Evolutionary conservation across 2,113 vertebrate species (phyloP).

Genomic region (Heterotilapia buettikoferi): DNA sequence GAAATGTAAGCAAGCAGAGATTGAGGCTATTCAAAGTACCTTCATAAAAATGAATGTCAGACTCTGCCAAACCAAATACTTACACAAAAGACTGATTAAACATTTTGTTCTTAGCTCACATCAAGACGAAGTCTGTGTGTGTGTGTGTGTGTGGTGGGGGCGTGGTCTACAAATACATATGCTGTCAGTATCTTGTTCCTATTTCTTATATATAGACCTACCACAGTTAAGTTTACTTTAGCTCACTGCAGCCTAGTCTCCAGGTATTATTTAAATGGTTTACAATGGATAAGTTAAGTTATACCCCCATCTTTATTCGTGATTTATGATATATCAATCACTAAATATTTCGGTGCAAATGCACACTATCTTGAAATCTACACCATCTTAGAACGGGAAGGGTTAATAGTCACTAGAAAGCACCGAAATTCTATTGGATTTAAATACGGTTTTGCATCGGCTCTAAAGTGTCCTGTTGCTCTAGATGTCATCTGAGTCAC

Average conservation of each 20-base stretch:
- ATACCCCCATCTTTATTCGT: neutral
- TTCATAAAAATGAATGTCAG: neutral
- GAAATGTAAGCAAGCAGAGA: conserved; percentile 4
- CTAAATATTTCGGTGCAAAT: neutral
- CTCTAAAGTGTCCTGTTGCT: neutral
- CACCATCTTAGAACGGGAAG: neutral
- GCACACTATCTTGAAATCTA: neutral
- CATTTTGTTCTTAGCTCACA: neutral
- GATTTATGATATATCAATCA: neutral
- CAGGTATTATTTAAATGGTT: neutral
- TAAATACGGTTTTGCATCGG: neutral
- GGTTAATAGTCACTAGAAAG: neutral
- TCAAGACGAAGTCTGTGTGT: neutral
- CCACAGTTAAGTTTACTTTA: neutral
- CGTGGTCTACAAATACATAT: neutral
- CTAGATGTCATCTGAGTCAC: neutral
- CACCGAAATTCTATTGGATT: neutral
- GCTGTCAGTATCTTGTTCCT: neutral
- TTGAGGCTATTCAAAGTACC: neutral
- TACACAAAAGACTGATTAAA: neutral
- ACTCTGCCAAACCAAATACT: conserved; percentile 21
- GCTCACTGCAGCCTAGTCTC: neutral
- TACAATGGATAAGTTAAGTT: neutral
- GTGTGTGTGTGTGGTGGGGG: neutral
- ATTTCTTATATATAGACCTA: neutral